Evolutionary conservation across 2,113 vertebrate genomes (phyloP).

Genomic region (Aleadryas rufinucha): DNA sequence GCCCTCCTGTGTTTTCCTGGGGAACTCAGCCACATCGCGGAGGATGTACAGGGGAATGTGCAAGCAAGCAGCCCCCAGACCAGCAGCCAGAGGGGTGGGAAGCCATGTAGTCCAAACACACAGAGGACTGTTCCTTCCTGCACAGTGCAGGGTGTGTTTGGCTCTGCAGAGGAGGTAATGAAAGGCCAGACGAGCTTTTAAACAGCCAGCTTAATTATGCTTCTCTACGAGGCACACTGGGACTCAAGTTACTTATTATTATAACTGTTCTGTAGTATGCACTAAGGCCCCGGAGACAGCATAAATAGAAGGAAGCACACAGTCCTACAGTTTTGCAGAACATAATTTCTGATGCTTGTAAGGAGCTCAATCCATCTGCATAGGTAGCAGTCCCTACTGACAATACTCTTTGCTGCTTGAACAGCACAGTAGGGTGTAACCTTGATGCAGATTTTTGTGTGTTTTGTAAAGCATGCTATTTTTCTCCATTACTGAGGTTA

Average conservation of each 20-base stretch:
- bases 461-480: neutral
- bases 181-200: neutral
- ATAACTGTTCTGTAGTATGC: neutral
- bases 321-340: neutral
- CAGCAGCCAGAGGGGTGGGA: neutral
- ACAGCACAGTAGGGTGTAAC: neutral
- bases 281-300: neutral
- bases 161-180: neutral
- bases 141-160: neutral
- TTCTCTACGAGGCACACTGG: neutral
- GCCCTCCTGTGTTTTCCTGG: neutral
- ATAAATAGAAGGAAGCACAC: neutral
- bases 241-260: neutral
- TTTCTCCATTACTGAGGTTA: neutral
- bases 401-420: neutral
- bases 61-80: neutral
- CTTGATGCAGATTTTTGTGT: neutral
- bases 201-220: neutral
- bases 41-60: accelerated
- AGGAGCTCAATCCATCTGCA: neutral
- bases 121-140: neutral
- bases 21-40: accelerated
- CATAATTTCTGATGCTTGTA: neutral
- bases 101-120: accelerated
- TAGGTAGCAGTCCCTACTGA: neutral